phyloP scores from a whole-genome alignment of 1,140 invertebrate species.

The Leptinotarsa undecemlineata region DNA sequence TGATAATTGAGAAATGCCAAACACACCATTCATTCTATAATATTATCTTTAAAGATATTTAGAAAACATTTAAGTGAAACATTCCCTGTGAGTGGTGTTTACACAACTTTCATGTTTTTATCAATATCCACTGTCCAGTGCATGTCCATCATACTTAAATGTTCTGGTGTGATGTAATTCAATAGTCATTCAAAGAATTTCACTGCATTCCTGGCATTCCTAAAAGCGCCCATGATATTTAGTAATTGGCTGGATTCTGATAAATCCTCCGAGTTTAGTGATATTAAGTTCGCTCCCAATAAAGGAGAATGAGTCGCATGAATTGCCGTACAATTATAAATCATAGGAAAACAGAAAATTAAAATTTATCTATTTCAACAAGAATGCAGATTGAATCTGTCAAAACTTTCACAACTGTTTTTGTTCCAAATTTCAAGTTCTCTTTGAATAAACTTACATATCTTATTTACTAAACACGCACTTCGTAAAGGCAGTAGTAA shows the following conservation, averaged over 20 bases:
- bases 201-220: background rate
- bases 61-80: too few relatives aligned
- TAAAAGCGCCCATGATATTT: conserved; percentile 5
- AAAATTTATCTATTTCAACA: background rate
- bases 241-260: background rate
- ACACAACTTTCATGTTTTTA: too few relatives aligned
- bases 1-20: too few relatives aligned
- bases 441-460: background rate
- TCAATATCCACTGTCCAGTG: background rate
- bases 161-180: conserved; percentile 22
- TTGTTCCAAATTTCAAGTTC: background rate
- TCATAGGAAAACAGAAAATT: background rate
- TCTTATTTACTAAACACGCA: background rate
- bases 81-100: too few relatives aligned
- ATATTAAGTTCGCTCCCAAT: too few relatives aligned
- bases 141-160: conserved; percentile 6
- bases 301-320: too few relatives aligned
- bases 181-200: conserved; percentile 23
- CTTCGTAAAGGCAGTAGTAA: background rate
- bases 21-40: too few relatives aligned
- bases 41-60: too few relatives aligned
- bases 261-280: too few relatives aligned
- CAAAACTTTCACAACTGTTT: background rate
- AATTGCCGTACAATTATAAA: too few relatives aligned
- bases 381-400: background rate